These are phyloP conservation scores for Gasterosteus nipponicus DNA, from an alignment of 2,113 vertebrate species.

Conservation along the genomic window DNA sequence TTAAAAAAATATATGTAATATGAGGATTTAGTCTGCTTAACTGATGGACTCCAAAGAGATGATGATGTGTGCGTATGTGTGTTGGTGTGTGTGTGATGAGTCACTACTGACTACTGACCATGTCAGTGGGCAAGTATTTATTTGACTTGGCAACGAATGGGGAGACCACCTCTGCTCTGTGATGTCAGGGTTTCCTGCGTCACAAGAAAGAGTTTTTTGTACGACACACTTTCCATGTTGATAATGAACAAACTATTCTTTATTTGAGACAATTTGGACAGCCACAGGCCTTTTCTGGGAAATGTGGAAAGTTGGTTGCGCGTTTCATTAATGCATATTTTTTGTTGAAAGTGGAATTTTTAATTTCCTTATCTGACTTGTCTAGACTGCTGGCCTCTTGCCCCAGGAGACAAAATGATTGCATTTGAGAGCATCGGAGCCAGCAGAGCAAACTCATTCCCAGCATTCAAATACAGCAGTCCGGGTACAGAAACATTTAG, in stretches of 20 bases:
- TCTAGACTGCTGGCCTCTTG: slow-evolving; percentile 35
- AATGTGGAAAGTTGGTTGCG: slow-evolving; percentile 6
- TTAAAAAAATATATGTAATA: background rate
- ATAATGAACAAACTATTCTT: background rate
- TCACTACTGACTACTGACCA: slow-evolving; percentile 13
- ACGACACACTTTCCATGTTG: slow-evolving; percentile 36
- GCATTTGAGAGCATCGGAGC: background rate
- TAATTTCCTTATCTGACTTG: slow-evolving; percentile 41
- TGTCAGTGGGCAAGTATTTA: slow-evolving; percentile 24
- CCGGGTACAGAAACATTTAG: no score
- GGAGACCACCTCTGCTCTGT: slow-evolving; percentile 6
- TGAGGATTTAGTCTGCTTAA: background rate
- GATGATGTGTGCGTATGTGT: background rate
- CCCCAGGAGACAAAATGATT: slow-evolving; percentile 10
- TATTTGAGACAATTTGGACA: background rate
- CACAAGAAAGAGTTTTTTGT: slow-evolving; percentile 6
- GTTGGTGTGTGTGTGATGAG: slow-evolving; percentile 22
- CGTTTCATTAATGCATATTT: background rate
- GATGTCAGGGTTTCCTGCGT: slow-evolving; percentile 42
- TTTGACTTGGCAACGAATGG: background rate
- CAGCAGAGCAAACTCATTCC: background rate
- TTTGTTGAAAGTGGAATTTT: slow-evolving; percentile 30
- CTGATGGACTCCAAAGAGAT: slow-evolving; percentile 11
- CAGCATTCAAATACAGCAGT: background rate
- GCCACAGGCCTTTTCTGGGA: slow-evolving; percentile 34